Evolutionary conservation across 2,888 invertebrate genomes (phyloP), one percentile per base, ranked within the genome.

Genomic region (Perithous albicinctus): DNA sequence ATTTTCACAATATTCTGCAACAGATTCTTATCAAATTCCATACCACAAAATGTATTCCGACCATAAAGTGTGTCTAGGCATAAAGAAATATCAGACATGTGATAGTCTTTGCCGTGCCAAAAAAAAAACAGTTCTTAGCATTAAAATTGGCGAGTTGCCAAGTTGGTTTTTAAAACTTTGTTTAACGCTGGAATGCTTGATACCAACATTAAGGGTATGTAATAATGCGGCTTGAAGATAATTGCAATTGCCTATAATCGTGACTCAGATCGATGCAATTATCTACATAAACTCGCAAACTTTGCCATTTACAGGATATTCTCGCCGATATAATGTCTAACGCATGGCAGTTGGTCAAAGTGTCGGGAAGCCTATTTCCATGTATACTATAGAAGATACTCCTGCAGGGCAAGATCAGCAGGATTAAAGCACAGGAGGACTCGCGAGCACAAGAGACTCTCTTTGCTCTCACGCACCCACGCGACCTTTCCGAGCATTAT

Each of bases 381-480:
- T 43, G 12, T 51, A 67, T 59, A 59, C 18, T 4, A 20, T 8
- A 20, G 61, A 15, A 43, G 32, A 48, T 69, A 46, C 41, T 38
- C 35, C 26, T 18, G 23, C 38, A 46, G 38, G 48, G 63, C 20
- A 77, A 81, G 78, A 78, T 78, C 75, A 75, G 75, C 23, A 75
- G 78, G 78, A 82, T 82, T 82, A 78, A 82, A 82, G 82, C 82
- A 75, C 78, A n/a, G 32, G 46, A 69, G 75, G 75, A 78, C 75
- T 78, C 70, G 69, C 73, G 63, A 56, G 78, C 69, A 69, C 64
- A 61, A 69, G 78, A 72, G 63, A 43, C 48, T 75, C 48, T 75
- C 82, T 75, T 72, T 82, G 78, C 82, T 82, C 82, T 82, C 82
- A 82, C 82, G 82, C 82, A 78, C 82, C 82, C 82, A 82, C 82